Evolutionary conservation across 2,113 vertebrate genomes (phyloP).

Genomic region (Lagopus leucura): DNA sequence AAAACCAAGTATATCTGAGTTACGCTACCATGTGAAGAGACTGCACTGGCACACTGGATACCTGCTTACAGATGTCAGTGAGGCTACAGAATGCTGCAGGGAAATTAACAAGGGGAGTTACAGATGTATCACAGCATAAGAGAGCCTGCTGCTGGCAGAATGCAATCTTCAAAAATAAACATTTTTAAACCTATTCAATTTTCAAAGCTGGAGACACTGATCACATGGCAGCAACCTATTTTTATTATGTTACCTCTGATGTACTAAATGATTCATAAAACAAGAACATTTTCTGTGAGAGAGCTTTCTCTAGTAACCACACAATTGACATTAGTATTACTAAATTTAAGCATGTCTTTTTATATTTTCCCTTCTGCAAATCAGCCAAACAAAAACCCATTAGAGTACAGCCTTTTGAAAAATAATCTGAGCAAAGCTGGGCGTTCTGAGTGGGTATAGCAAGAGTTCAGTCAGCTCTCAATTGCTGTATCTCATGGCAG

Average conservation of each 20-base stretch:
- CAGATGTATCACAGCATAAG: conserved; percentile 35
- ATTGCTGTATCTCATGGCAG: neutral
- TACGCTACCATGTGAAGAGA: neutral
- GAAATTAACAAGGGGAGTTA: conserved; percentile 53
- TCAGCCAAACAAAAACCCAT: neutral
- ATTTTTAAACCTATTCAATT: neutral
- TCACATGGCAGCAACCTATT: neutral
- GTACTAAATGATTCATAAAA: conserved; percentile 33
- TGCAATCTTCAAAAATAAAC: conserved; percentile 8
- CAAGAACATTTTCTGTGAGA: neutral
- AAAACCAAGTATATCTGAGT: neutral
- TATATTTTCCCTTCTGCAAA: neutral
- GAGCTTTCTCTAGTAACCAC: conserved; percentile 3
- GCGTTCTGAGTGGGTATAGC: neutral
- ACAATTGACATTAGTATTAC: neutral
- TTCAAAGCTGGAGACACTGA: neutral
- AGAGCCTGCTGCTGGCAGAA: neutral
- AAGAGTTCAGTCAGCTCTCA: neutral
- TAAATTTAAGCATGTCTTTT: neutral
- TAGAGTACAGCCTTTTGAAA: neutral
- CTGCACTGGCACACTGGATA: neutral
- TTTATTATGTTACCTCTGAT: neutral
- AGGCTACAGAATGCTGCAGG: neutral
- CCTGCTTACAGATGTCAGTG: neutral
- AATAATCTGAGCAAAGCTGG: neutral